These are phyloP conservation scores for Phaethornis superciliosus DNA, from an alignment of 2,113 vertebrate genomes.

Conservation along the genomic window DNA sequence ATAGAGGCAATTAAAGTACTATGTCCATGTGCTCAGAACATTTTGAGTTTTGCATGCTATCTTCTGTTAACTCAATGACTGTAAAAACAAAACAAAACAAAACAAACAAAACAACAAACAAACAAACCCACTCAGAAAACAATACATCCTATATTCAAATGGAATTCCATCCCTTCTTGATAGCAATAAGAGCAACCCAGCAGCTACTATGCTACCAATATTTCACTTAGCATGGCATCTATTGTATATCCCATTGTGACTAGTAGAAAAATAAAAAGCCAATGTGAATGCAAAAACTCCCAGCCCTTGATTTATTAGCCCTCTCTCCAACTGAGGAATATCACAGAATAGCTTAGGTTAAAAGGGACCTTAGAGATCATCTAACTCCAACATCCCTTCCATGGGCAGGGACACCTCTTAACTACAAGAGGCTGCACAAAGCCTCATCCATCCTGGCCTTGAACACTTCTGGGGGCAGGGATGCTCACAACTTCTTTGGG, in stretches of 20 bases:
- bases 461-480: no score
- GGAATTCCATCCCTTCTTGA: background rate
- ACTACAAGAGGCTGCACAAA: no score
- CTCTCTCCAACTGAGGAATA: background rate
- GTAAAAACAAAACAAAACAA: no score
- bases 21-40: background rate
- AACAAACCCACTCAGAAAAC: background rate
- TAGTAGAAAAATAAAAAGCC: background rate
- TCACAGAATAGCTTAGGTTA: no score
- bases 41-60: background rate
- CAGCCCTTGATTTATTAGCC: background rate
- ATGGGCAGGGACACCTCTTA: no score
- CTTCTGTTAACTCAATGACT: background rate
- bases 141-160: background rate
- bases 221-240: background rate
- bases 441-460: no score
- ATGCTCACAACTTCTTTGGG: no score
- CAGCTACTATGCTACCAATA: background rate
- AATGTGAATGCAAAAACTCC: background rate
- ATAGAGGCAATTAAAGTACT: background rate
- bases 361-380: no score
- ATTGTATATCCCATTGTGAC: background rate
- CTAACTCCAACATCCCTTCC: no score
- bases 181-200: background rate
- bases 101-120: no score